Conservation (phyloP, 2,113 vertebrate species). For the human (Homo sapiens) region DNA sequence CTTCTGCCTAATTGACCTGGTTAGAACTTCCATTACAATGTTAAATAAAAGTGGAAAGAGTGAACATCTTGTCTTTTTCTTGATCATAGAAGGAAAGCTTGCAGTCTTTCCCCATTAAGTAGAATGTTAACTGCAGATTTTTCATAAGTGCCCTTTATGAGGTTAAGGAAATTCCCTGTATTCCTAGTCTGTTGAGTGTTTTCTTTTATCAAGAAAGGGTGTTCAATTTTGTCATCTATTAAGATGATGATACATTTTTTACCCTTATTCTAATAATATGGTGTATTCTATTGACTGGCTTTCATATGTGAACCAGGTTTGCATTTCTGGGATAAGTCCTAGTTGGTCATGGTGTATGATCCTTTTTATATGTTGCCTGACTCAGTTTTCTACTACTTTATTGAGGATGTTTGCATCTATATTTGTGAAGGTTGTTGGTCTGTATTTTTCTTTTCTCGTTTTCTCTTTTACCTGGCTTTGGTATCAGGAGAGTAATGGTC, state of each 20-base stretch:
- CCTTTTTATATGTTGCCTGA: neutral
- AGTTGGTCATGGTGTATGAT: neutral
- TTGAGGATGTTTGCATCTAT: neutral
- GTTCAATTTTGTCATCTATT: neutral
- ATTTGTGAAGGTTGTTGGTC: neutral
- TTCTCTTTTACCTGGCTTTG: neutral
- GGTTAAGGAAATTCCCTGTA: neutral
- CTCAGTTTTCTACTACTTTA: neutral
- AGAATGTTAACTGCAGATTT: neutral
- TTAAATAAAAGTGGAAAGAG: neutral
- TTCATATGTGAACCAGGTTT: neutral
- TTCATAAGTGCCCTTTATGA: neutral
- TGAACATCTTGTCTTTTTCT: neutral
- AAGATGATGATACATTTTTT: neutral
- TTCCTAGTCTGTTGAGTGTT: neutral
- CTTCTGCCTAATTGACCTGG: neutral
- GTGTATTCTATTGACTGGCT: neutral
- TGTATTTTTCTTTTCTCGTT: slow-evolving; percentile 1
- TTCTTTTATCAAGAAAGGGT: neutral
- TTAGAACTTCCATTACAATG: neutral
- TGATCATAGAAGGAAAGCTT: neutral
- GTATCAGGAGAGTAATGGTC: neutral
- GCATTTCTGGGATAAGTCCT: neutral
- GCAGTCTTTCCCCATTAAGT: neutral
- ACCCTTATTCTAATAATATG: neutral